These are phyloP conservation scores for Poecile atricapillus DNA, from an alignment of 2,113 vertebrate genomes.

Conservation along the genomic window DNA sequence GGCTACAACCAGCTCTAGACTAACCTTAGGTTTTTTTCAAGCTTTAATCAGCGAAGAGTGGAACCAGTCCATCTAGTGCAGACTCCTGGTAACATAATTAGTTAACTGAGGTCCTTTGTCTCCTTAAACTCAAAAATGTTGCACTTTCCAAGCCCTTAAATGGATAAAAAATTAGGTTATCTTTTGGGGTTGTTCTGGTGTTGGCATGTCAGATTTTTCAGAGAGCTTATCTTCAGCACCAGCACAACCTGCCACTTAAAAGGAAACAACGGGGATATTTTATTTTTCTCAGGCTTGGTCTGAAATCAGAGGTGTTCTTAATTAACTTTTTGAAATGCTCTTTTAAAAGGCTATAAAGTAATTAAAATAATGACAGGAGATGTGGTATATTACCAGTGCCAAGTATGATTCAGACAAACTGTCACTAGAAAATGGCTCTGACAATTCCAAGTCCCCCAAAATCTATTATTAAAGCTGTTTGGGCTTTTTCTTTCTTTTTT, in stretches of 20 bases:
- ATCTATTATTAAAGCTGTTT: conserved; percentile 14
- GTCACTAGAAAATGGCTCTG: not conserved
- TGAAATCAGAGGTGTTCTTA: conserved; percentile 26
- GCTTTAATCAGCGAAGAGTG: not conserved
- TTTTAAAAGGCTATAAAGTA: conserved; percentile 25
- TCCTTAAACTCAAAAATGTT: not conserved
- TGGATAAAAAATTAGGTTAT: not conserved
- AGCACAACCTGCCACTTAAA: not conserved
- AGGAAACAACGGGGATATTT: not conserved
- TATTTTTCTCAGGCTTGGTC: not conserved
- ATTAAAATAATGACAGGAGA: conserved; percentile 42
- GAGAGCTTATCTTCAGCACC: not conserved
- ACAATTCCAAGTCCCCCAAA: not conserved
- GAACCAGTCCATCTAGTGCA: not conserved
- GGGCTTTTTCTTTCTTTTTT: not conserved
- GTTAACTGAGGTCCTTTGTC: not conserved
- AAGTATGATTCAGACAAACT: conserved; percentile 44
- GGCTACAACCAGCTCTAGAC: not conserved
- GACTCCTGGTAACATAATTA: not conserved
- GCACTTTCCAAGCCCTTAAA: not conserved
- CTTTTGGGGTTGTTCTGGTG: not conserved
- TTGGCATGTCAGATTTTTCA: not conserved
- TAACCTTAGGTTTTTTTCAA: not conserved
- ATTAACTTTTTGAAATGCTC: conserved; percentile 7
- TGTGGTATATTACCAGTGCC: conserved; percentile 3